These are phyloP conservation scores for Scolanthus callimorphus DNA, from an alignment of 92 coral and sea anemone species.

Conservation along the genomic window DNA sequence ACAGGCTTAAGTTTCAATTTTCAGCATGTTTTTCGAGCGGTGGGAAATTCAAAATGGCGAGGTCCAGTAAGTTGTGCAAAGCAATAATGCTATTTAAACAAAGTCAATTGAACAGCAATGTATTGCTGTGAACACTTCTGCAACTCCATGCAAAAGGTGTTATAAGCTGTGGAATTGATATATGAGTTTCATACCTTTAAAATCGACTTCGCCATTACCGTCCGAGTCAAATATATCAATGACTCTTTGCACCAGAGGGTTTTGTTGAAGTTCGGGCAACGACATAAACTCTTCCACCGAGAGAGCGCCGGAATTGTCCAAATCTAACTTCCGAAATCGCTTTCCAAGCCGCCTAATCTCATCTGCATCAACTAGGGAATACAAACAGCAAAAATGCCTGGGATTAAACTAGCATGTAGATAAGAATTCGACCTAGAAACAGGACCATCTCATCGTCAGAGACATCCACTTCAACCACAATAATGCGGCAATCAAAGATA, in stretches of 20 bases:
- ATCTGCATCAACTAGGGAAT: slow-evolving; percentile 82
- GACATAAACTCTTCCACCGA: slow-evolving; percentile 99
- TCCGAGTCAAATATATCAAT: slow-evolving; percentile 94
- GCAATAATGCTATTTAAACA: slow-evolving; percentile 21
- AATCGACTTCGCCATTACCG: slow-evolving; percentile 99
- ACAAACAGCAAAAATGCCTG: slow-evolving; percentile 24
- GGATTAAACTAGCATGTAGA: neutral
- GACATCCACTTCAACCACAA: neutral
- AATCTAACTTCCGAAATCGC: slow-evolving; percentile 89
- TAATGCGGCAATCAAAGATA: slow-evolving; percentile 2
- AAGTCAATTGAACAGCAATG: slow-evolving; percentile 31
- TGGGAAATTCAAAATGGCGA: slow-evolving; percentile 48
- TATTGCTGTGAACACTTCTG: neutral
- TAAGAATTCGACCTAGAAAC: neutral
- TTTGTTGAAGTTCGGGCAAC: slow-evolving; percentile 92
- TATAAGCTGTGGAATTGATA: too few species aligned
- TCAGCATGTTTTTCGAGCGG: neutral
- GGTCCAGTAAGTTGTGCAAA: neutral
- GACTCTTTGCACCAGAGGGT: slow-evolving; percentile 97
- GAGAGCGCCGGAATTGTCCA: slow-evolving; percentile 95
- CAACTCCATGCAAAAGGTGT: neutral
- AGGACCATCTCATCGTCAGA: neutral
- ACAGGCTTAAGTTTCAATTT: neutral
- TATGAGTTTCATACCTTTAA: slow-evolving; percentile 92
- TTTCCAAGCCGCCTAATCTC: slow-evolving; percentile 96